Evolutionary conservation across 2,113 vertebrate genomes (phyloP), one percentile per base, ranked within the genome.

Genomic region (Ranitomeya variabilis): DNA sequence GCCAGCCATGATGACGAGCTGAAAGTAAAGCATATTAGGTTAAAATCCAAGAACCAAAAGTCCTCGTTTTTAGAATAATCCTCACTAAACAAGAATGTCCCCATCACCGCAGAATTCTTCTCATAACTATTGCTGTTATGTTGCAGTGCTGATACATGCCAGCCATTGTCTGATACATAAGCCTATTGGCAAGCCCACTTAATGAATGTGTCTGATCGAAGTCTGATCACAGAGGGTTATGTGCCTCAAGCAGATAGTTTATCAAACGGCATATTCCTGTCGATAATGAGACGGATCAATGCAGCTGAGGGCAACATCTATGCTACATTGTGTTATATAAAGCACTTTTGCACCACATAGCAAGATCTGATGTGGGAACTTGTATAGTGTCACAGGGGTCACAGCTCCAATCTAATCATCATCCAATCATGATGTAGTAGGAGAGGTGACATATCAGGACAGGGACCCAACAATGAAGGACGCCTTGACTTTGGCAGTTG

Each of bases 1-100:
- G 91, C 97, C 97, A 73, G 98, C 97, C 98, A 99, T 99, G 94
- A 99, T 99, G 94, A 99, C 97, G 64, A 99, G 96, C 98, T 99
- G 97, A 93, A 97, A 96, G 95, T 95, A 97, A 84, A 97, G 95
- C 96, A 97, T 95, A 92, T 89, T 90, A 92, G 15, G 21, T 89
- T 89, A 66, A 94, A 90, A 94, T 54, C 93, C 73, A 93, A 89
- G 51, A 91, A 87, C 69, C 85, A 89, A 89, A 23, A 87, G 88
- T 69, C 85, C 91, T 90, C 5, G 52, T 52, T 76, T 90, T 94
- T 3, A 1, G 8, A 94, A 92, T 91, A 83, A 90, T 52, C 62
- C 81, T 91, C 76, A 89, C 66, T 66, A 90, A 90, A 86, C 90
- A 90, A 85, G n/a, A 78, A 90, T 92, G 91, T 91, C 90, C 92